These are phyloP conservation scores for Microcebus murinus DNA, from an alignment of 2,113 vertebrate genomes.

Conservation along the genomic window DNA sequence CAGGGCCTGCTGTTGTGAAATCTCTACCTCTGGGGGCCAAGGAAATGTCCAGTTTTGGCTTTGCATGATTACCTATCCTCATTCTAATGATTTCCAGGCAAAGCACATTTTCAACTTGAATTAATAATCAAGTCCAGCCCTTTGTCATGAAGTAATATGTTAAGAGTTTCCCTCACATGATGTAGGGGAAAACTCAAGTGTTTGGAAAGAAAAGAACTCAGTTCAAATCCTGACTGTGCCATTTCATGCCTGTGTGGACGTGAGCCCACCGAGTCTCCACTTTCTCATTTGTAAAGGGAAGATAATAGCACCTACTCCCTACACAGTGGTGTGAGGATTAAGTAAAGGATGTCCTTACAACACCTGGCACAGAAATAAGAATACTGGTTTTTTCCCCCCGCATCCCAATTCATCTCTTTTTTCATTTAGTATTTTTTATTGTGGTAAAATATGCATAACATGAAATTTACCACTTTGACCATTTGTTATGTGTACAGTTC, in stretches of 20 bases:
- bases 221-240: neutral
- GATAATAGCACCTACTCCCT: neutral
- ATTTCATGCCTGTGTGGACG: neutral
- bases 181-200: neutral
- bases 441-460: neutral
- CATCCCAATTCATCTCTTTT: neutral
- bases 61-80: neutral
- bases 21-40: neutral
- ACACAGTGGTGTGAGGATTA: neutral
- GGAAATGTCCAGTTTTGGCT: neutral
- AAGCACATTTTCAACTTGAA: slow-evolving; percentile 14
- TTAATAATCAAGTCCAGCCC: slow-evolving; percentile 52
- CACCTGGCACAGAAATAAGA: neutral
- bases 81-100: slow-evolving; percentile 64
- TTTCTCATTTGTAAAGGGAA: neutral
- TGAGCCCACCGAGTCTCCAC: neutral
- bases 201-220: neutral
- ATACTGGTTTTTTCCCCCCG: neutral
- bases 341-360: neutral
- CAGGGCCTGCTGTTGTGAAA: slow-evolving; percentile 27
- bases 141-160: neutral
- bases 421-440: neutral
- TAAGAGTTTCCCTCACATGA: neutral
- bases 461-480: neutral
- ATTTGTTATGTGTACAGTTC: neutral